Base-by-base conservation (phyloP, 2,888 invertebrate species). In the Gortyna flavago region DNA sequence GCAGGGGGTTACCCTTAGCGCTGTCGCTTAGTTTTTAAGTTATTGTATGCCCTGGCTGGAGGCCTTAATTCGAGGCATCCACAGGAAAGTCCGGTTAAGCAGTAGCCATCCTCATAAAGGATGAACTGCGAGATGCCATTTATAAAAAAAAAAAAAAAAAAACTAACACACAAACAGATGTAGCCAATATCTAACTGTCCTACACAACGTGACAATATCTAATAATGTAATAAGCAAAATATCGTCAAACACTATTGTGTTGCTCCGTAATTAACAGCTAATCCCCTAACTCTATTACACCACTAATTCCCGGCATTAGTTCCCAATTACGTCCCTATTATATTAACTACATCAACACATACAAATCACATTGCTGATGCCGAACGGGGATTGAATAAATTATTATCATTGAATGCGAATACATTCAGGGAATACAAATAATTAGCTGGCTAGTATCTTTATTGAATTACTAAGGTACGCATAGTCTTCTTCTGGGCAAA, bases 331-430 rank as follows among this genome's bases (percentile, higher is more conserved):
- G 71, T 80, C 79, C 79, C 77, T 69, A 83, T 82, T 79, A 75
- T 83, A 83, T 70, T 88, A 86, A 86, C 80, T 86, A 85, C 73
- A 85, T 84, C 82, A 75, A 86, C 87, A 84, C 83, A 75, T 79
- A 78, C 75, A 75, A 83, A 76, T 87, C 80, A 74, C 73, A 73
- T 54, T 77, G 75, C 76, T 80, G 71, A 69, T 77, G 65, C 38
- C 54, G 68, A 62, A 67, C 72, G 75, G 44, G 66, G 25, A 75
- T 61, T 83, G 83, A 81, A 83, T 85, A 85, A 77, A 82, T 86
- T 85, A 87, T 84, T 79, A 72, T 83, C 62, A 79, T 75, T 83
- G 38, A 83, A 85, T 75, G 48, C 54, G 44, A 85, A 65, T 85
- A 69, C 75, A 75, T 75, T 75, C 18, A 32, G 64, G 51, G 74